Evolutionary conservation across 2,797 vertebrate species (phyloP), one percentile per base, ranked within the genome.

Genomic region (Pterois miles): DNA sequence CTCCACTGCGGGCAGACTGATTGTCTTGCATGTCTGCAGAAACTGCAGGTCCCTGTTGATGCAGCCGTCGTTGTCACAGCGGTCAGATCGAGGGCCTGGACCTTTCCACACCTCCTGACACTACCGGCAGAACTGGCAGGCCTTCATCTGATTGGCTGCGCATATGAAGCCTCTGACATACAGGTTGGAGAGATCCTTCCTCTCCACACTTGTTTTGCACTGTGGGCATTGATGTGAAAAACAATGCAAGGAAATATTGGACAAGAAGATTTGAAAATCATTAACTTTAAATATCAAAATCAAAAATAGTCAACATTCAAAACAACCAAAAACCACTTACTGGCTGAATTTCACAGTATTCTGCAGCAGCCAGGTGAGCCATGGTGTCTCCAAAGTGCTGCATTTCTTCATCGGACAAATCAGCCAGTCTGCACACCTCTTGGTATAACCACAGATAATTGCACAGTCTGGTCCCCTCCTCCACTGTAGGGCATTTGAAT

Each of bases 391-490:
- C 94, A 89, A 94, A 94, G 53, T 94, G 16, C 20, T 78, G 12
- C 82, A 92, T 94, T 53, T 95, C 94, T n/a, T 90, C 81, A 10
- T 73, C 34, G 4, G 88, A 87, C 60, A 95, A 67, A 25, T 91
- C 77, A 10, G 94, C 94, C 84, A 94, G 54, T 52, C 85, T 86
- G 46, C 93, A 86, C 29, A 95, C 92, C 71, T 95, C 94, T 16
- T 81, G 36, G 71, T 95, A 95, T 0, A 89, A 50, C 94, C 91
- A 95, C 63, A 23, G 64, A 4, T 10, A 50, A 8, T 86, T 84
- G 80, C 94, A 95, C 59, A 6, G 20, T 18, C 3, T 6, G 18
- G 68, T 80, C 1, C 56, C 90, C 0, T 84, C 67, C 25, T 71
- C 72, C 74, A 92, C 1, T 2, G 91, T 93, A 20, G 91, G 90